Conservation (phyloP, 2,113 vertebrate species). For the Desmodus rotundus region DNA sequence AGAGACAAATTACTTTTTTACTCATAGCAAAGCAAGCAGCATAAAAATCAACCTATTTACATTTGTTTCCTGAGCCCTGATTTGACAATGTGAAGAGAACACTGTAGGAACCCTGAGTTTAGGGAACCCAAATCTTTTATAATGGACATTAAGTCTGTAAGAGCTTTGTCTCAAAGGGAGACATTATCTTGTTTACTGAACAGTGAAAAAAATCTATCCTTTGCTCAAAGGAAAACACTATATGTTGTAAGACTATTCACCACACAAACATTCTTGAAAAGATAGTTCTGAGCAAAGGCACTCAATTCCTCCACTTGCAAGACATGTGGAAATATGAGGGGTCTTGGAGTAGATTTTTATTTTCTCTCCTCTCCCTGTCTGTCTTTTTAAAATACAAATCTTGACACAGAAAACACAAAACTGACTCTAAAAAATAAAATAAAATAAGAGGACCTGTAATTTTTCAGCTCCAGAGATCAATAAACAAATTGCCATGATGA, state of each 20-base stretch:
- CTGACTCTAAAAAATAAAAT: background rate
- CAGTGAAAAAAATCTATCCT: background rate
- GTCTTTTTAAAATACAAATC: conserved; percentile 32
- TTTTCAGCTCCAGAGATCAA: conserved; percentile 6
- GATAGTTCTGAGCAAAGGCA: no score
- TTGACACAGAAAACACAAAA: background rate
- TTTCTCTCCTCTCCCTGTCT: conserved; percentile 6
- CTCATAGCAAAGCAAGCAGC: background rate
- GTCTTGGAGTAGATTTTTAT: background rate
- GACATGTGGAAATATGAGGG: background rate
- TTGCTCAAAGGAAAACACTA: background rate
- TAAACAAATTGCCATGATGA: background rate
- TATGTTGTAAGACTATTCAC: background rate
- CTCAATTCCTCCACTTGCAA: background rate
- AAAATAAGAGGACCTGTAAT: background rate
- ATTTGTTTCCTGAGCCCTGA: background rate
- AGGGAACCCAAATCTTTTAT: background rate
- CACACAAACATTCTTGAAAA: background rate
- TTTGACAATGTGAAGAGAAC: background rate
- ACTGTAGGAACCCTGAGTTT: background rate
- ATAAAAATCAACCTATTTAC: no score
- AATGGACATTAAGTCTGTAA: background rate
- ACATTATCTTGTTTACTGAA: background rate
- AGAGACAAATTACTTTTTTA: background rate
- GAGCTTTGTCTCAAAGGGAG: background rate